Percentiles rank a stretch among this genome's conserved stretches.
These are phyloP conservation scores for Creontiades dilutus DNA, from an alignment of 2,888 invertebrate species.

Conservation along the genomic window DNA sequence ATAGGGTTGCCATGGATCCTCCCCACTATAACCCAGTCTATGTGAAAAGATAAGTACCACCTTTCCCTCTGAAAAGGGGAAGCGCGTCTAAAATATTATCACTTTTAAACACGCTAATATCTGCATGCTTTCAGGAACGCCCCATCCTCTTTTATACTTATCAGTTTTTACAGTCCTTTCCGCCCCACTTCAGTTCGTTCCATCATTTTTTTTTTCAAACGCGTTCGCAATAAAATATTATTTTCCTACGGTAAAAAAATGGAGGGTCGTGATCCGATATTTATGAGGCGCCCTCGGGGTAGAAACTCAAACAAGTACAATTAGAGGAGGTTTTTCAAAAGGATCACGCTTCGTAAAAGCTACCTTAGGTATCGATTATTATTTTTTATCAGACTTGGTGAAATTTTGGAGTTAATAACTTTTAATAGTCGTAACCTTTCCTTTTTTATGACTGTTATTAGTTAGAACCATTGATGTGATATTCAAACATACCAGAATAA, in stretches of 20 bases:
- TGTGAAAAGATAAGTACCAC: conserved; percentile 55
- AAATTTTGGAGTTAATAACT: no score
- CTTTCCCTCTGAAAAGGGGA: conserved; percentile 4
- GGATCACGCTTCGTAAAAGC: background rate
- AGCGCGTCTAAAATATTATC: conserved; percentile 42
- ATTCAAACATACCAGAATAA: no score
- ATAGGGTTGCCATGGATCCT: background rate
- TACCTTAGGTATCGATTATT: no score
- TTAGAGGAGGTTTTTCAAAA: background rate
- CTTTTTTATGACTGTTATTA: no score
- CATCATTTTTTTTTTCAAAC: conserved; percentile 5
- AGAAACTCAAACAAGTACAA: background rate
- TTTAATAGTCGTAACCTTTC: no score
- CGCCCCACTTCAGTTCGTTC: background rate
- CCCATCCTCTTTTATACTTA: background rate
- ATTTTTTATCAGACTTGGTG: no score
- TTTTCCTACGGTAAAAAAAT: background rate
- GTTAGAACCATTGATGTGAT: no score
- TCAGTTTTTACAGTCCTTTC: conserved; percentile 28
- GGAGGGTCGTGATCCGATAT: background rate
- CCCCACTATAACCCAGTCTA: background rate
- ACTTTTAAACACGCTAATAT: conserved; percentile 61
- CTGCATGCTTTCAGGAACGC: conserved; percentile 38
- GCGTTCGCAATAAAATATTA: conserved; percentile 9
- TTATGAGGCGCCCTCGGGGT: background rate